Base-by-base conservation (phyloP, 1,140 invertebrate genomes). In the Musca vetustissima region DNA sequence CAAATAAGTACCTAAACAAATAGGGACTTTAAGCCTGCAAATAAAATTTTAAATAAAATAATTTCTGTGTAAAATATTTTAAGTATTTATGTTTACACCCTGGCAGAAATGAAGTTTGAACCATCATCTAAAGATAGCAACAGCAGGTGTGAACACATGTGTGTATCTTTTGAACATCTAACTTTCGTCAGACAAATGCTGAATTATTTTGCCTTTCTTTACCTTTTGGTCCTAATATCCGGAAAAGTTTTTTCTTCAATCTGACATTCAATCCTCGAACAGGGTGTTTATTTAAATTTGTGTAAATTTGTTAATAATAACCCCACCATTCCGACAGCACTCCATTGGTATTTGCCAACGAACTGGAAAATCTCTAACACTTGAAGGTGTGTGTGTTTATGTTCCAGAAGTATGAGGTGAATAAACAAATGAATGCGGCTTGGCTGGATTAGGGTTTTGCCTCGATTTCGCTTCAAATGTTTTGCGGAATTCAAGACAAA, bases 221-320 rank as follows among this genome's bases (percentile, higher is more conserved):
- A 2, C 11, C 36, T 11, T 43, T 43, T 43, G n/a, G n/a, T 43
- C 28, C 3, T 43, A 43, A 43, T 43, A 9, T 11, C 36, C 36
- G 36, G 36, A 43, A 43, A 43, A 43, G 36, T 43, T 43, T 43
- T 43, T 43, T n/a, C n/a, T 21, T 61, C 57, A 17, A 43, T 61
- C 19, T 61, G 28, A 61, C 28, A 43, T 36, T 36, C 36, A 43
- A 43, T 43, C 36, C 36, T 43, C 36, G 36, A 43, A 43, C 36
- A 43, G 36, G 36, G 36, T 61, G 57, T 61, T 61, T 61, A 52
- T 22, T 19, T 52, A 9, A 52, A 36, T 61, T 19, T 61, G 28
- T 61, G 57, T 61, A 61, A 61, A 61, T 61, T 61, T 61, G 57
- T 61, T 61, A 43, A 19, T 61, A 36, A 61, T 28, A 43, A 61